These are phyloP conservation scores for Platygyra sinensis DNA, from an alignment of 64 coral and sea anemone genomes.

Conservation along the genomic window DNA sequence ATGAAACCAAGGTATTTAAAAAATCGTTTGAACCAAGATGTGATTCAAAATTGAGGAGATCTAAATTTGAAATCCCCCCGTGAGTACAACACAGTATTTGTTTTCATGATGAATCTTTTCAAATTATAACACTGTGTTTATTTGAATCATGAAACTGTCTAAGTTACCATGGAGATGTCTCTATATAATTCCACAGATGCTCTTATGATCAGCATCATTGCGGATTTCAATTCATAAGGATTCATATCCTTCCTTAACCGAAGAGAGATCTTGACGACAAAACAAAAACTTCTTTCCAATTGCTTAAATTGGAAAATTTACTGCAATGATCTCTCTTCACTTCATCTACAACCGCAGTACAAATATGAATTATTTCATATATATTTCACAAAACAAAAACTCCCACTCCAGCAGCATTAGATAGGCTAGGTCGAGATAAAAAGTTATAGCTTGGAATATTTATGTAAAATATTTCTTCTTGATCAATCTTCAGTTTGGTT, in stretches of 20 bases:
- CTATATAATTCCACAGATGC: conserved; percentile 26
- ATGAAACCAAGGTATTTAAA: conserved; percentile 31
- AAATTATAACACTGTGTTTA: neutral
- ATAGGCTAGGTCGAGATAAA: conserved; percentile 24
- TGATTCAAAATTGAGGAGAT: conserved; percentile 16
- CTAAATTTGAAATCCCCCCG: conserved; percentile 22
- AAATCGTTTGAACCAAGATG: neutral
- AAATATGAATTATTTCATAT: too few species aligned
- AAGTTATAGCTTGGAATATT: conserved; percentile 36
- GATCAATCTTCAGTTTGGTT: conserved; percentile 44
- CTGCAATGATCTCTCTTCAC: too few species aligned
- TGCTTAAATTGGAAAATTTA: too few species aligned
- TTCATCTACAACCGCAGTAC: too few species aligned
- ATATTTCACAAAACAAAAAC: too few species aligned
- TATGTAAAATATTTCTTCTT: neutral
- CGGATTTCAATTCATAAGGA: conserved; percentile 29
- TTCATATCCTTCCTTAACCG: neutral
- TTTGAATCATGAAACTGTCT: too few species aligned
- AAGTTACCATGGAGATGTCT: too few species aligned
- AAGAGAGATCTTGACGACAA: neutral
- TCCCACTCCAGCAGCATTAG: conserved; percentile 45
- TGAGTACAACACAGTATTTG: conserved; percentile 2
- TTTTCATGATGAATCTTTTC: conserved; percentile 8
- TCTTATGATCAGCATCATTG: neutral
- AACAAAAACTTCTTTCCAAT: neutral